Percentiles rank a stretch among this genome's conserved stretches.
Conservation (phyloP, 2,888 invertebrate genomes). For the Drosophila merina region DNA sequence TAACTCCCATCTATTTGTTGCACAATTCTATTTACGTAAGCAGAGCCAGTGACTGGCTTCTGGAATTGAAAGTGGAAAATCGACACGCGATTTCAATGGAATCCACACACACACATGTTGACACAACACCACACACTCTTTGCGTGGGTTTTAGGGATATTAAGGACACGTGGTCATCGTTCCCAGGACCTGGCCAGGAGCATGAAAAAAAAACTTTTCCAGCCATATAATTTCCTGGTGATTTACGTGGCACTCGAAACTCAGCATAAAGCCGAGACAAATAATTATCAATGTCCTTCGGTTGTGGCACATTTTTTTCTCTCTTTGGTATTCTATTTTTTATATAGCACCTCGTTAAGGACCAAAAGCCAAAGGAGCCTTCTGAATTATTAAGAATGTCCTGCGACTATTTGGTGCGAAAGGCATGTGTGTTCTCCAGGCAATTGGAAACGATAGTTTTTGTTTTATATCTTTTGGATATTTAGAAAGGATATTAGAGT, state of each 20-base stretch:
- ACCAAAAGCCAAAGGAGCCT: constrained; percentile 10
- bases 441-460: background rate
- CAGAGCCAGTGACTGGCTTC: constrained; percentile 42
- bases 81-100: constrained; percentile 41
- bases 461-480: too few relatives aligned
- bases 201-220: constrained; percentile 25
- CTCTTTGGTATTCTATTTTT: constrained; percentile 4
- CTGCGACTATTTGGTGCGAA: constrained; percentile 32
- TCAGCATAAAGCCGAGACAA: constrained; percentile 14
- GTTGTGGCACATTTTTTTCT: constrained; percentile 16
- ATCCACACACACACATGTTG: constrained; percentile 42
- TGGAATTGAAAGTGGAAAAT: constrained; percentile 10
- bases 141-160: constrained; percentile 1
- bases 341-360: constrained; percentile 43
- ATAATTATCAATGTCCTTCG: constrained; percentile 41
- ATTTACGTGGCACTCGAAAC: constrained; percentile 5
- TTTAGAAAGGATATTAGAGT: too few relatives aligned
- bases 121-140: constrained; percentile 33
- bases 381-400: constrained; percentile 39
- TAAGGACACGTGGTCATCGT: constrained; percentile 36
- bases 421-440: constrained; percentile 20
- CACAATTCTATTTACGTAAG: constrained; percentile 46
- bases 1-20: constrained; percentile 29
- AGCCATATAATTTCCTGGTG: constrained; percentile 38
- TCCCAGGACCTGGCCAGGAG: constrained; percentile 21